These are phyloP conservation scores for Leptatherina wallacei DNA, from an alignment of 2,797 vertebrate genomes.

Conservation along the genomic window DNA sequence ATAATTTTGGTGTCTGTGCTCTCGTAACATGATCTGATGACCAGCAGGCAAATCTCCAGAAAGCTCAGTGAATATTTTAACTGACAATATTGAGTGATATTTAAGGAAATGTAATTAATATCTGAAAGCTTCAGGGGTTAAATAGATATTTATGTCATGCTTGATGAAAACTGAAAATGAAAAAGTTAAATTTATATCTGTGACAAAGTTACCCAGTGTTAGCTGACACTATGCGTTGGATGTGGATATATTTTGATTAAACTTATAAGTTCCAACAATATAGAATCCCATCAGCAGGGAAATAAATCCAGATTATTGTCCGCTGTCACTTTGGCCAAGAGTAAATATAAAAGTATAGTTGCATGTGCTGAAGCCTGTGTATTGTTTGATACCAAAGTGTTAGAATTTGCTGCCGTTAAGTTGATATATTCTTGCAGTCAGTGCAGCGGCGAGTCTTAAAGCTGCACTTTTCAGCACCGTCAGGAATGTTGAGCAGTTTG, in stretches of 20 bases:
- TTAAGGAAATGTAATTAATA: conserved; percentile 18
- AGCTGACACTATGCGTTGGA: too few relatives aligned
- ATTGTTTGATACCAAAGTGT: neutral
- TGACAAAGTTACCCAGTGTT: neutral
- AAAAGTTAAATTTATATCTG: neutral
- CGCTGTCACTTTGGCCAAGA: neutral
- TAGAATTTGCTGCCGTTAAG: conserved; percentile 2
- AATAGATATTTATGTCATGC: neutral
- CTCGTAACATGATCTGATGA: too few relatives aligned
- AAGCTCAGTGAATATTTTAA: conserved; percentile 12
- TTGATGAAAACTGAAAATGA: conserved; percentile 17
- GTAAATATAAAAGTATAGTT: neutral
- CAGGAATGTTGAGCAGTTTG: conserved; percentile 21
- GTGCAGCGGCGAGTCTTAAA: neutral
- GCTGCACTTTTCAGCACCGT: conserved; percentile 6
- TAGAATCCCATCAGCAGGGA: neutral
- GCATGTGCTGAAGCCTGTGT: neutral
- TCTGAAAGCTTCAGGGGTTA: conserved; percentile 13
- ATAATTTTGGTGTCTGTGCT: too few relatives aligned
- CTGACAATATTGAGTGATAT: neutral
- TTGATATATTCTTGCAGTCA: conserved; percentile 13
- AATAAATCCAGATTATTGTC: conserved; percentile 24
- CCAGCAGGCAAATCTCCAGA: conserved; percentile 3
- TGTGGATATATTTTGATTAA: neutral
- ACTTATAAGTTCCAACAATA: neutral